Evolutionary conservation across 1,140 invertebrate genomes (phyloP).

Genomic region (Rhysida immarginata): DNA sequence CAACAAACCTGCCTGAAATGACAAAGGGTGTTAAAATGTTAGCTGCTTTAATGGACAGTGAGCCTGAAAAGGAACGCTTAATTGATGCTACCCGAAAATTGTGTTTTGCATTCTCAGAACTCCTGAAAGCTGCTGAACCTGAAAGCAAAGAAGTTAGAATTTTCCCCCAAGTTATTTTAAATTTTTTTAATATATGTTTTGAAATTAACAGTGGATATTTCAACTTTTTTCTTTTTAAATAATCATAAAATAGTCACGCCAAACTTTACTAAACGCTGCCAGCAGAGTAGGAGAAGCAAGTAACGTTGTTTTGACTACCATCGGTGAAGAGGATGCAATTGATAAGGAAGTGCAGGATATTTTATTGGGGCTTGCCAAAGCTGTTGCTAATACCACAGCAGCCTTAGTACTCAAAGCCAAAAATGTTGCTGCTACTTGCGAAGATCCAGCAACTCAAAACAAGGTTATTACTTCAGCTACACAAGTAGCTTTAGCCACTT

Average conservation of each 20-base stretch:
- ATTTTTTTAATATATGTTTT: slow-evolving; percentile 2
- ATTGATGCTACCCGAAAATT: slow-evolving; percentile 82
- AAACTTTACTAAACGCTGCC: slow-evolving; percentile 84
- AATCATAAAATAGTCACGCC: slow-evolving; percentile 51
- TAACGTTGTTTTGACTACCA: slow-evolving; percentile 79
- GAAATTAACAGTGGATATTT: not conserved
- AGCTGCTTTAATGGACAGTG: slow-evolving; percentile 72
- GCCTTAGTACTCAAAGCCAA: slow-evolving; percentile 88
- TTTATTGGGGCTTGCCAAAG: slow-evolving; percentile 76
- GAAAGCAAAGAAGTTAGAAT: slow-evolving; percentile 62
- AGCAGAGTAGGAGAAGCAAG: slow-evolving; percentile 90
- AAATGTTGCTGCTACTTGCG: slow-evolving; percentile 73
- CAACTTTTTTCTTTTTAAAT: not conserved
- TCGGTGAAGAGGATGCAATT: slow-evolving; percentile 74
- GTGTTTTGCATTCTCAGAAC: slow-evolving; percentile 84
- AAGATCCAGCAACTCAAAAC: slow-evolving; percentile 46
- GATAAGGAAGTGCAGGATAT: slow-evolving; percentile 47
- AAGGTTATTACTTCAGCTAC: slow-evolving; percentile 86
- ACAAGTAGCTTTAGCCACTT: slow-evolving; percentile 90
- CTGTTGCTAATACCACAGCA: slow-evolving; percentile 92
- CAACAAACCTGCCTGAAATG: slow-evolving; percentile 89
- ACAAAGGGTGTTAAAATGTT: slow-evolving; percentile 87
- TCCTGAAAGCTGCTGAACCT: slow-evolving; percentile 86
- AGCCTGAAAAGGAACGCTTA: slow-evolving; percentile 61
- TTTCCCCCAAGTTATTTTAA: slow-evolving; percentile 3